These are phyloP conservation scores for Chrysolina oricalcia DNA, from an alignment of 2,888 invertebrate species.

Conservation along the genomic window DNA sequence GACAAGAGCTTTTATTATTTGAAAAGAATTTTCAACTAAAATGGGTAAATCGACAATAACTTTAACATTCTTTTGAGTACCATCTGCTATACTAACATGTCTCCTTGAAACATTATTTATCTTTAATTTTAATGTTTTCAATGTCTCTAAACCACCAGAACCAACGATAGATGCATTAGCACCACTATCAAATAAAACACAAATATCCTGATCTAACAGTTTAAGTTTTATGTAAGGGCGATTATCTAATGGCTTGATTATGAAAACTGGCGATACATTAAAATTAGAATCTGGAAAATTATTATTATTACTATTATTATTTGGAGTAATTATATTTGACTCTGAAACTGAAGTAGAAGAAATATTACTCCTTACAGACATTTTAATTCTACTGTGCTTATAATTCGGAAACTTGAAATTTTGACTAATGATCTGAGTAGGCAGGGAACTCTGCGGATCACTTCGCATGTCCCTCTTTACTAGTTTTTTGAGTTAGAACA, in stretches of 20 bases:
- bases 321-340: too few species aligned
- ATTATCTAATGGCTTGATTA: slow-evolving; percentile 11
- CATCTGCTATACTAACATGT: slow-evolving; percentile 38
- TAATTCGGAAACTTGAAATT: too few species aligned
- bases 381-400: too few species aligned
- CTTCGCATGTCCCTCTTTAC: too few species aligned
- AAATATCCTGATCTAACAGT: slow-evolving; percentile 6
- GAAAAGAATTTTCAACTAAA: slow-evolving; percentile 18
- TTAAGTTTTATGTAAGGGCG: slow-evolving; percentile 13
- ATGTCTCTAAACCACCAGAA: neutral
- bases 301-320: too few species aligned
- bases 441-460: too few species aligned
- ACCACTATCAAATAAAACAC: slow-evolving; percentile 26
- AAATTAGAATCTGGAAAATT: too few species aligned
- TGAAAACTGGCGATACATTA: too few species aligned
- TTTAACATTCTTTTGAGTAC: slow-evolving; percentile 28
- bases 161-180: slow-evolving; percentile 27
- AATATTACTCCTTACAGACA: too few species aligned
- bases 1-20: slow-evolving; percentile 35
- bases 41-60: slow-evolving; percentile 39
- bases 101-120: neutral
- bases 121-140: neutral
- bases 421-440: too few species aligned
- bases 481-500: too few species aligned
- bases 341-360: too few species aligned